Evolutionary conservation across 1,140 invertebrate genomes (phyloP), one percentile per base, ranked within the genome.

Genomic region (Battus philenor): DNA sequence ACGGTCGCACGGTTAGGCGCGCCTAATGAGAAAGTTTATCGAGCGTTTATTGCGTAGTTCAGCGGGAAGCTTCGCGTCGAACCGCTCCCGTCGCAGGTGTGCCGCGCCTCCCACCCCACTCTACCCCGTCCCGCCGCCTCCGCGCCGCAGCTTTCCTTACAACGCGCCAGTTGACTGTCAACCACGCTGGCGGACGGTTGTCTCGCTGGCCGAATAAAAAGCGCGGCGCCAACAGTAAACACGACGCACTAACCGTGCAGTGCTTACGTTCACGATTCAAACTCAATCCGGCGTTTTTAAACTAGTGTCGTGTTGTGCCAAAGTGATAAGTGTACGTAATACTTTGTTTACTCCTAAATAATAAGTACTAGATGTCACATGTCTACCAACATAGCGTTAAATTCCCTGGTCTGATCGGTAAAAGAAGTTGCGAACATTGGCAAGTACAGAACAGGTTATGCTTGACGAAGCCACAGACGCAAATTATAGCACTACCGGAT

Each of bases 21-120:
- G 77, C 73, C 80, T 81, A 81, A 84, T 84, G 77, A 81, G 77
- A 84, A 84, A 84, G 77, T 84, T 77, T 84, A 81, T 81, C 70
- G 77, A 84, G 79, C 75, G 79, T 78, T 83, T 83, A 83, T 83
- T 83, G 75, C 79, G 79, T 81, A 76, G 73, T 68, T 68, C 68
- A 76, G 74, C 74, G 74, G 72, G 70, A 78, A 78, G 76, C 78
- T 78, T 64, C 66, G 71, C 63, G 58, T 66, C 59, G 59, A 75
- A 68, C 63, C 69, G 71, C 69, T 69, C 73, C 54, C 61, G 68
- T 71, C 73, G 78, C 76, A 80, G 76, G 79, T 83, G 76, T 68
- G 64, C 73, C 74, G 41, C 60, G 47, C 62, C 29, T 56, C 57
- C 59, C 56, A 12, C 60, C 46, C 52, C 29, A 38, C 31, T 32